Evolutionary conservation across 1,140 invertebrate species (phyloP).

Genomic region (Vollenhovia emeryi): DNA sequence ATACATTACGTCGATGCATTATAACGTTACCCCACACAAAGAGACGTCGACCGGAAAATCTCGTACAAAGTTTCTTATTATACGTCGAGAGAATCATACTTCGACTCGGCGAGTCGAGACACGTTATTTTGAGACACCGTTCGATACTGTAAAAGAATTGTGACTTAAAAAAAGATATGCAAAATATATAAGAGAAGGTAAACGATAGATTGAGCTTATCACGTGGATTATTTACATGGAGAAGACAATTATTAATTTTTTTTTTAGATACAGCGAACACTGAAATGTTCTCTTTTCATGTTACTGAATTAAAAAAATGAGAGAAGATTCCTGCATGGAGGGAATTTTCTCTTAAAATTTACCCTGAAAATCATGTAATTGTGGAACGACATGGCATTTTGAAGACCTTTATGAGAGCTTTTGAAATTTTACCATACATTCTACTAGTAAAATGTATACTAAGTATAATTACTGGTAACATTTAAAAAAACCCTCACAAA

Average conservation of each 20-base stretch:
- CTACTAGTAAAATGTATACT: no score
- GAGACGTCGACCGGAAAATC: conserved; percentile 27
- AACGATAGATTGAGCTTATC: background rate
- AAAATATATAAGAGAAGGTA: background rate
- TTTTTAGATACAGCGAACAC: background rate
- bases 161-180: background rate
- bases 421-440: no score
- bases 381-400: no score
- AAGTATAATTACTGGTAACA: no score
- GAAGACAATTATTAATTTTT: background rate
- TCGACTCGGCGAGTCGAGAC: background rate
- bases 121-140: background rate
- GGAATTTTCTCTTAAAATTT: no score
- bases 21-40: conserved; percentile 45
- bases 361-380: no score
- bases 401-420: no score
- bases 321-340: no score
- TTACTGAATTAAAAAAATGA: background rate
- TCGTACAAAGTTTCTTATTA: background rate
- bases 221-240: background rate
- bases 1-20: conserved; percentile 53
- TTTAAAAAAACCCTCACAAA: no score
- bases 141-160: background rate
- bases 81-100: conserved; percentile 4
- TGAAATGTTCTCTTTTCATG: background rate